Evolutionary conservation across 2,797 vertebrate genomes (phyloP), one percentile per base, ranked within the genome.

Genomic region (Notamacropus eugenii): DNA sequence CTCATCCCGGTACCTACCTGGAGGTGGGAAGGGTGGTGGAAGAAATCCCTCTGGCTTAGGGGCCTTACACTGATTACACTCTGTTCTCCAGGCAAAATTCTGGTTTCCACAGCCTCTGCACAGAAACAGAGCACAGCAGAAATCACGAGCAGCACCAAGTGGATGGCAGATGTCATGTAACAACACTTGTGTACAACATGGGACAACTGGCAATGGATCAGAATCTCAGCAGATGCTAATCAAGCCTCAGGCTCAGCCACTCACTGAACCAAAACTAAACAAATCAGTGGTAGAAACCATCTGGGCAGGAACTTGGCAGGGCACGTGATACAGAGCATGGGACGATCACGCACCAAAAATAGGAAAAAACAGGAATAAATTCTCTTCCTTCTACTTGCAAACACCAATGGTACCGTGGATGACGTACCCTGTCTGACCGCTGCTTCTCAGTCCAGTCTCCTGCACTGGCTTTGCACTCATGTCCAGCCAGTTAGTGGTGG

Each of bases 41-140:
- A 99, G 99, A 62, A 99, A 98, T 54, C 99, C 99, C 95, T 99
- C 99, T 0, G 99, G 99, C 98, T 99, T 99, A 0, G 99, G 99
- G 52, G 99, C 99, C 98, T 99, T 99, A 99, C 99, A 99, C 98
- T 99, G 99, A 98, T 99, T 99, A 97, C 99, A 99, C 97, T 99
- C 99, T 62, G 99, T 99, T 98, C 99, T 99, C 99, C 99, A 99
- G 92, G 99, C 99, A 91, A 99, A 99, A 98, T 99, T 99, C 98
- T 99, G 99, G 99, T 99, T 99, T 57, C 99, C 99, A 96, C 99
- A 99, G 4, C 99, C 98, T 98, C 99, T 99, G 97, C 82, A 91
- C 5, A 95, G 0, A 92, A 97, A 54, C 0, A 92, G 0, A 94
- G 11, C 46, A 93, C 55, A 95, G 56, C 0, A 95, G 52, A 95